A percentile compares a stretch with the other conserved stretches of the same genome.
Conservation (phyloP, 2,888 invertebrate species). For the Dilophus febrilis region DNA sequence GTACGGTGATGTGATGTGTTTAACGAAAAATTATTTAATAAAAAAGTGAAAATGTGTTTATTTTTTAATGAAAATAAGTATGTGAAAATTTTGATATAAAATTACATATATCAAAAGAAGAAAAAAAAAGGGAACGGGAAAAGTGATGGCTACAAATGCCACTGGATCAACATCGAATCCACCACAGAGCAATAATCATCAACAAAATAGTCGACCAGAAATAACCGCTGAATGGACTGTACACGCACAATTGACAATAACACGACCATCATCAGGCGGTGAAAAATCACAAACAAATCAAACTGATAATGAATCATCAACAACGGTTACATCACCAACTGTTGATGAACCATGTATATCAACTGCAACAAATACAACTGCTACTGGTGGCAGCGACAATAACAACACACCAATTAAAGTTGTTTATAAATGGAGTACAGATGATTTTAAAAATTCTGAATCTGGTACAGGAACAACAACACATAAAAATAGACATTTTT, state of each 20-base stretch:
- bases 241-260: slow-evolving; percentile 48
- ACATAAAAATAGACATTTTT: too few relatives aligned
- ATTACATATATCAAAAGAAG: too few relatives aligned
- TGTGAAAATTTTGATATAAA: too few relatives aligned
- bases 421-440: slow-evolving; percentile 32
- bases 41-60: too few relatives aligned
- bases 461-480: too few relatives aligned
- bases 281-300: slow-evolving; percentile 11
- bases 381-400: slow-evolving; percentile 8
- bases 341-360: slow-evolving; percentile 13
- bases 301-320: slow-evolving; percentile 1
- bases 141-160: slow-evolving; percentile 2
- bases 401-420: slow-evolving; percentile 30
- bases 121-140: too few relatives aligned
- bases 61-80: too few relatives aligned
- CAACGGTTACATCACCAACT: neutral
- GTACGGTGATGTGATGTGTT: too few relatives aligned
- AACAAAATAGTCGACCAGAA: slow-evolving; percentile 14
- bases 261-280: slow-evolving; percentile 33
- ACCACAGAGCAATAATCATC: neutral
- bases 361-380: slow-evolving; percentile 21
- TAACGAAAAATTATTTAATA: too few relatives aligned
- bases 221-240: slow-evolving; percentile 46
- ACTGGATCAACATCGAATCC: slow-evolving; percentile 1
- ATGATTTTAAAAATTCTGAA: slow-evolving; percentile 25